These are phyloP conservation scores for Steatornis caripensis DNA, from an alignment of 2,113 vertebrate genomes.

Conservation along the genomic window DNA sequence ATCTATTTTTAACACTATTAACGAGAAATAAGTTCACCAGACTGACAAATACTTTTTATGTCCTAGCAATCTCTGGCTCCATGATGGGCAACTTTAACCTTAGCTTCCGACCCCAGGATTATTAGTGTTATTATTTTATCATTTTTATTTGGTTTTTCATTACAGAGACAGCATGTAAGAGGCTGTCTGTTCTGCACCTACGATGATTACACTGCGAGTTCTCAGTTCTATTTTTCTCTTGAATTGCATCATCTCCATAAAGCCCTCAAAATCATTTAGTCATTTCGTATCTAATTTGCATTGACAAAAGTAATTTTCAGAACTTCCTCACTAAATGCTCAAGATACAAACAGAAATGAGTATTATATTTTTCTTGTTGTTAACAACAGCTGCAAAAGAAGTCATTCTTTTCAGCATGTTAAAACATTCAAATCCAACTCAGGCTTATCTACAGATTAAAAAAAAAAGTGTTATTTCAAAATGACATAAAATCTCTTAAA, in stretches of 20 bases:
- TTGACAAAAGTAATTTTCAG: neutral
- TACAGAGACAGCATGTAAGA: neutral
- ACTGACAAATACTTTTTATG: neutral
- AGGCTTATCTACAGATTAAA: neutral
- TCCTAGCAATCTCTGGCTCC: neutral
- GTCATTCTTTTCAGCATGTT: neutral
- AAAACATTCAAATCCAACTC: neutral
- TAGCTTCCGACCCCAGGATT: neutral
- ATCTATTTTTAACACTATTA: neutral
- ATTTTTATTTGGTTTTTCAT: neutral
- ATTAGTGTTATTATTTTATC: neutral
- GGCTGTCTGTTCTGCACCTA: neutral
- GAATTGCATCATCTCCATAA: neutral
- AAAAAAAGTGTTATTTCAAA: neutral
- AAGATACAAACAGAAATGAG: neutral
- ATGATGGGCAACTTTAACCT: neutral
- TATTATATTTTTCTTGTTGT: neutral
- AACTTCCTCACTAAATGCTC: slow-evolving; percentile 12
- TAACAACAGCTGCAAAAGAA: neutral
- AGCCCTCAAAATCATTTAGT: neutral
- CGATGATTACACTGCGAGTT: neutral
- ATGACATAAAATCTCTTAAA: neutral
- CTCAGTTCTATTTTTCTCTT: neutral
- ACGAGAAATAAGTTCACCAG: neutral
- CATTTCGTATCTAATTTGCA: neutral